Conservation (phyloP, 2,113 vertebrate genomes). For the Dissostichus mawsoni region DNA sequence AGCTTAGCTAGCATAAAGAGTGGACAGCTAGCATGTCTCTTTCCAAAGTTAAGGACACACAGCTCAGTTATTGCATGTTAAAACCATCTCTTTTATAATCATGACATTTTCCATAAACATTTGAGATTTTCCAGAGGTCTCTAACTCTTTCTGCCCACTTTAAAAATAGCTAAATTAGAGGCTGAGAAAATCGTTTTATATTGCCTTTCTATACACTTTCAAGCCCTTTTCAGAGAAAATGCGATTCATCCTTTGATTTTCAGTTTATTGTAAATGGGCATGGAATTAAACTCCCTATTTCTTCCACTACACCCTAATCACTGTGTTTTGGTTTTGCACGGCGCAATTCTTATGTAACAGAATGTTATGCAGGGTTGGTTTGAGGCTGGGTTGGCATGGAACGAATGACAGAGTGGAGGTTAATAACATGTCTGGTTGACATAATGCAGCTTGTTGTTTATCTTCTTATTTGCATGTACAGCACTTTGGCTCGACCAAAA, state of each 20-base stretch:
- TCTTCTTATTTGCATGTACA: background rate
- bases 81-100: too few species aligned
- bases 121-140: too few species aligned
- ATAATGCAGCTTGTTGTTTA: slow-evolving; percentile 28
- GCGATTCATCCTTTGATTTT: slow-evolving; percentile 7
- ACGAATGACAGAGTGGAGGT: slow-evolving; percentile 11
- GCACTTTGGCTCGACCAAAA: too few species aligned
- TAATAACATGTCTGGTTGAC: slow-evolving; percentile 24
- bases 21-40: too few species aligned
- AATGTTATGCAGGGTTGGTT: slow-evolving; percentile 19
- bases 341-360: slow-evolving; percentile 32
- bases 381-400: slow-evolving; percentile 13
- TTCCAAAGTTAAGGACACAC: too few species aligned
- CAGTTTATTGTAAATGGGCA: too few species aligned
- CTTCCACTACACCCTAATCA: background rate
- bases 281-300: background rate
- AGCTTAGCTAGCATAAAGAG: too few species aligned
- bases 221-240: background rate
- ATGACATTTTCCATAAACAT: too few species aligned
- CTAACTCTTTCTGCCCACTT: background rate
- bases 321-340: background rate
- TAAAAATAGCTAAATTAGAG: background rate
- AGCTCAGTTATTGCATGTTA: too few species aligned
- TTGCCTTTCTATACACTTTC: background rate
- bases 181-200: background rate